Percentiles rank a stretch among this genome's conserved stretches.
These are phyloP conservation scores for Lydus trimaculatus DNA, from an alignment of 2,888 invertebrate genomes.

Conservation along the genomic window DNA sequence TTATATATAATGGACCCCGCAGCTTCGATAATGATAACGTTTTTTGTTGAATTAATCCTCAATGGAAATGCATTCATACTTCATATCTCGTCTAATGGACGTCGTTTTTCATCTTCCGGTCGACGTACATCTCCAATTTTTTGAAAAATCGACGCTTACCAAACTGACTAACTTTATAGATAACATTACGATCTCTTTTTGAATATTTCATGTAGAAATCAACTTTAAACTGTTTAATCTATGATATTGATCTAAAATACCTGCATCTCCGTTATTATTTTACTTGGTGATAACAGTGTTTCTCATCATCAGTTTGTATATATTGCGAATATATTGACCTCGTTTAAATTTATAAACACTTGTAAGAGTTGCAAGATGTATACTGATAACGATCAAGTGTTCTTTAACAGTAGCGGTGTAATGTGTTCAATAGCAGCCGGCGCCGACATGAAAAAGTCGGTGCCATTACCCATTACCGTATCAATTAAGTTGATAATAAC, in stretches of 20 bases:
- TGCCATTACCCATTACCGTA: conserved; percentile 9
- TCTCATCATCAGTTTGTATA: background rate
- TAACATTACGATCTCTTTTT: background rate
- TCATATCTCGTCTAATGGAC: conserved; percentile 59
- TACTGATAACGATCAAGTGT: conserved; percentile 32
- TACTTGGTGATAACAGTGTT: background rate
- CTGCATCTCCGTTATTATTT: background rate
- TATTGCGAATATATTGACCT: conserved; percentile 28
- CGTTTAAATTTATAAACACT: conserved; percentile 33
- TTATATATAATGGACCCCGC: conserved; percentile 42
- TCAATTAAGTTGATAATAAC: conserved; percentile 18
- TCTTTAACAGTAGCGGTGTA: conserved; percentile 29
- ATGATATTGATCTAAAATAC: too few relatives aligned
- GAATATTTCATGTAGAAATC: background rate
- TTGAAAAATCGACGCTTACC: conserved; percentile 15
- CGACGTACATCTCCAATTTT: conserved; percentile 27
- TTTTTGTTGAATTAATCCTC: conserved; percentile 58
- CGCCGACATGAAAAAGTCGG: conserved; percentile 31
- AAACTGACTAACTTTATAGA: background rate
- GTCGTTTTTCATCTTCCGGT: conserved; percentile 57
- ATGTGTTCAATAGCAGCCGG: conserved; percentile 38
- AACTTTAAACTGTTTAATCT: too few relatives aligned
- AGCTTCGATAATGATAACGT: conserved; percentile 51
- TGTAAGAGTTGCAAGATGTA: conserved; percentile 29
- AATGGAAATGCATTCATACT: conserved; percentile 60